Percentiles rank a stretch among this genome's conserved stretches.
Evolutionary conservation across 2,888 invertebrate genomes (phyloP).

Genomic region (Ditylenchus weischeri): DNA sequence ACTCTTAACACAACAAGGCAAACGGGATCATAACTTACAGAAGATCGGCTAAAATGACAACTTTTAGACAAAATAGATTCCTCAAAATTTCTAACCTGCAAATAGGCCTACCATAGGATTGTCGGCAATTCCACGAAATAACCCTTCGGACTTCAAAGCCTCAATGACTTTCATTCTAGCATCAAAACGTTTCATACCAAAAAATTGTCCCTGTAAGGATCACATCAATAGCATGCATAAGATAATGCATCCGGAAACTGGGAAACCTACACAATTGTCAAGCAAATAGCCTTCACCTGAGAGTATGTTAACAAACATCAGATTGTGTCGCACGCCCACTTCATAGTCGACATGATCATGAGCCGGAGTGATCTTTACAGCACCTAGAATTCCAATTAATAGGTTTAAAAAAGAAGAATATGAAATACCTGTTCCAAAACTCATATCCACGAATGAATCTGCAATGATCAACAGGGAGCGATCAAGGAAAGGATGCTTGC

Average conservation of each 20-base stretch:
- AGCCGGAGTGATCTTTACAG: conserved; percentile 96
- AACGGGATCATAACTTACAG: no score
- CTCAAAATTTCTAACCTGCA: conserved; percentile 60
- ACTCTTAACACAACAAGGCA: no score
- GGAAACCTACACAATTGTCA: conserved; percentile 38
- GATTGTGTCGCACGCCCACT: conserved; percentile 80
- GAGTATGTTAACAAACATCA: conserved; percentile 83
- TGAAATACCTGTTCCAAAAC: conserved; percentile 74
- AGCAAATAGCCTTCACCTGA: conserved; percentile 83
- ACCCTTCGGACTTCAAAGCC: conserved; percentile 70
- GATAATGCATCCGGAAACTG: no score
- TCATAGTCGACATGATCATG: conserved; percentile 97
- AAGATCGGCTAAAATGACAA: no score
- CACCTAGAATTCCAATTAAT: conserved; percentile 65
- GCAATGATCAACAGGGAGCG: conserved; percentile 80
- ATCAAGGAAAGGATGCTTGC: conserved; percentile 82
- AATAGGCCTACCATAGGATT: conserved; percentile 91
- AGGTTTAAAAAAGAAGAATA: no score
- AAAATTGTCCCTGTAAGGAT: conserved; percentile 32
- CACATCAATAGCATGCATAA: no score
- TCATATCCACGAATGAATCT: conserved; percentile 89
- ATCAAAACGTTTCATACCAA: conserved; percentile 86
- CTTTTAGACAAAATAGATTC: no score
- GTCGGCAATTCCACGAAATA: conserved; percentile 78
- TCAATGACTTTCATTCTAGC: conserved; percentile 77